phyloP scores from a whole-genome alignment of 2,797 vertebrate species.

The Uromys caudimaculatus region DNA sequence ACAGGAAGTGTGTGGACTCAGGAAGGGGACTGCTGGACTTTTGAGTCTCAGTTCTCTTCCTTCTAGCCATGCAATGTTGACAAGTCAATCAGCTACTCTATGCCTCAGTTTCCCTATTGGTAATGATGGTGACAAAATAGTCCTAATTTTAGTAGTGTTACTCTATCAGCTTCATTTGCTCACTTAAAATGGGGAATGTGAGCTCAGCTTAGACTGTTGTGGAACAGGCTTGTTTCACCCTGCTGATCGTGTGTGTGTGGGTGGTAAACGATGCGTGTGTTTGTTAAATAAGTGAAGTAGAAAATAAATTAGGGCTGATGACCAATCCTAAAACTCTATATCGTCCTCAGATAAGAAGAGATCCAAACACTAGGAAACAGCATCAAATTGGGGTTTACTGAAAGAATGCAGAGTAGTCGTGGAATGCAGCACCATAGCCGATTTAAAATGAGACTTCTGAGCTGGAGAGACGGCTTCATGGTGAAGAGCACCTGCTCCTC shows the following conservation, averaged over 20 bases:
- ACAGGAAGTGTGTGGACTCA: not conserved
- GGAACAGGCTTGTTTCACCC: not conserved
- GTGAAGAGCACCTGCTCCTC: not conserved
- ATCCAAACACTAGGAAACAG: not conserved
- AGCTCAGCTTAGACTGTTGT: not conserved
- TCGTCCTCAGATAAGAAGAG: conserved; percentile 33
- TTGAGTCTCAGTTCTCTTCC: not conserved
- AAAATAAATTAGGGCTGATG: not conserved
- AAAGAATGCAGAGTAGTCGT: not conserved
- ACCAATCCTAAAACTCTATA: not conserved
- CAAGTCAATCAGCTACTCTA: not conserved
- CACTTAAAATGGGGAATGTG: not conserved
- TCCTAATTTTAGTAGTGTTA: not conserved
- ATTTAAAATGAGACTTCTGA: not conserved
- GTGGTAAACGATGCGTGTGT: not conserved
- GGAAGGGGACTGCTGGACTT: not conserved
- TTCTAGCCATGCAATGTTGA: not conserved
- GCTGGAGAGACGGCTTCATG: not conserved
- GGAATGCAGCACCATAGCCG: not conserved
- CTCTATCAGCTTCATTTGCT: conserved; percentile 8
- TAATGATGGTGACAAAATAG: not conserved
- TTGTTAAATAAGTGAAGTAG: conserved; percentile 24
- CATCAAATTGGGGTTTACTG: not conserved
- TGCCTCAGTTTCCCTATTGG: conserved; percentile 9
- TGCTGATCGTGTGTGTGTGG: not conserved